Base-by-base conservation (phyloP, 2,888 invertebrate genomes). In the Pseudococcus longispinus region DNA sequence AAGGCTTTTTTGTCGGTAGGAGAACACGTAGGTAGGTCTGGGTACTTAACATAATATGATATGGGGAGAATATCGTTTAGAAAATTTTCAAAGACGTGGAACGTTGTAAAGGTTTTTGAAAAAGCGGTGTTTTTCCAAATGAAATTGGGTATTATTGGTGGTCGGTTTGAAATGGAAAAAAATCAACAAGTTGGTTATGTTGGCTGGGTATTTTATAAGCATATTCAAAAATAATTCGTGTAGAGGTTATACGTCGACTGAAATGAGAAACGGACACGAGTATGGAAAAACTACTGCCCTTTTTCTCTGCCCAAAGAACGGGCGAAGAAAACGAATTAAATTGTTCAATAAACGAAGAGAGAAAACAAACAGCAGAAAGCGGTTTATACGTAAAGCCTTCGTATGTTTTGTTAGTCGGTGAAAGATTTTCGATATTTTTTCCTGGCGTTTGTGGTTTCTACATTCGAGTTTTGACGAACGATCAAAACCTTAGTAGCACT, bases 371-470 rank as follows among this genome's bases (percentile, higher is more conserved):
- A 37, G 15, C 20, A 51, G 2, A n/a, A 51, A 51, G 8, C n/a
- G n/a, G n/a, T 51, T 51, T 51, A n/a, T 46, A 46, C 44, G 13
- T 2, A 46, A n/a, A 51, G n/a, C n/a, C n/a, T n/a, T n/a, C n/a
- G n/a, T n/a, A n/a, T n/a, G 20, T 60, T 60, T 60, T 23, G 60
- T 60, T 60, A 23, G 60, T 60, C 23, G 60, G 23, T 60, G 60
- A 60, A 60, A 60, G 60, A 60, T 60, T 60, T 60, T 60, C 60
- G 23, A 60, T 60, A 60, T 60, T 60, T 60, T 60, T 23, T 51
- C n/a, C 60, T 60, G 60, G 23, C 60, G 60, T 60, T 60, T 60
- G 3, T 23, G 20, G 9, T 4, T 60, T 23, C 9, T 60, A 23
- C 20, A 60, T 60, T 23, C 23, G 20, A 60, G 23, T 60, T 60